Percentiles rank a stretch among this genome's conserved stretches.
Conservation (phyloP, 2,888 invertebrate genomes). For the Oxytorus armatus region DNA sequence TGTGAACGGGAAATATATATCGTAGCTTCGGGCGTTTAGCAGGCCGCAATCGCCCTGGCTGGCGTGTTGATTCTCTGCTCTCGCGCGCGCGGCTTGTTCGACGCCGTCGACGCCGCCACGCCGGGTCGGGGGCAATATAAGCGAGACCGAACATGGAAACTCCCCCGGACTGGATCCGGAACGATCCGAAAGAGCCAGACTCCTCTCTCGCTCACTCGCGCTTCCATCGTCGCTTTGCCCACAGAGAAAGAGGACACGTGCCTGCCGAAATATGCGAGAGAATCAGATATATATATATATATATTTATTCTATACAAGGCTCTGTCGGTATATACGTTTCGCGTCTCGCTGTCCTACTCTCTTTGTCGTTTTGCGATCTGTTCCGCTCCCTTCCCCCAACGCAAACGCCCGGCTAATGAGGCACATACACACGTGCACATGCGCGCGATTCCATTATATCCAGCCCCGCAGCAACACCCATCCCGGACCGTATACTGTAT, state of each 20-base stretch:
- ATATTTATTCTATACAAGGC: constrained; percentile 1
- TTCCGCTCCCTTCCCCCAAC: constrained; percentile 61
- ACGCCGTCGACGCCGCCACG: constrained; percentile 61
- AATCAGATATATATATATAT: constrained; percentile 24
- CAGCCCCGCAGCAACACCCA: constrained; percentile 9
- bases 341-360: background rate
- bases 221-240: constrained; percentile 34
- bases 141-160: constrained; percentile 70
- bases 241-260: constrained; percentile 32
- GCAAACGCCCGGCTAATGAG: constrained; percentile 80
- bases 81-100: constrained; percentile 66
- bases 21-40: constrained; percentile 81
- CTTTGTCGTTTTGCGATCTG: constrained; percentile 49
- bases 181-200: constrained; percentile 61
- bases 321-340: background rate
- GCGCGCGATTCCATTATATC: constrained; percentile 60
- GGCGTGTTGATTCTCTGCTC: constrained; percentile 78
- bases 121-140: constrained; percentile 38
- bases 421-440: constrained; percentile 78
- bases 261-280: constrained; percentile 16
- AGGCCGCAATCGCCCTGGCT: constrained; percentile 79
- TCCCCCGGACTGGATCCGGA: constrained; percentile 68
- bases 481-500: background rate
- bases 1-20: constrained; percentile 66
- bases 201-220: constrained; percentile 70